These are phyloP conservation scores for Halcyon smyrnensis DNA, from an alignment of 2,797 vertebrate species.

Conservation along the genomic window DNA sequence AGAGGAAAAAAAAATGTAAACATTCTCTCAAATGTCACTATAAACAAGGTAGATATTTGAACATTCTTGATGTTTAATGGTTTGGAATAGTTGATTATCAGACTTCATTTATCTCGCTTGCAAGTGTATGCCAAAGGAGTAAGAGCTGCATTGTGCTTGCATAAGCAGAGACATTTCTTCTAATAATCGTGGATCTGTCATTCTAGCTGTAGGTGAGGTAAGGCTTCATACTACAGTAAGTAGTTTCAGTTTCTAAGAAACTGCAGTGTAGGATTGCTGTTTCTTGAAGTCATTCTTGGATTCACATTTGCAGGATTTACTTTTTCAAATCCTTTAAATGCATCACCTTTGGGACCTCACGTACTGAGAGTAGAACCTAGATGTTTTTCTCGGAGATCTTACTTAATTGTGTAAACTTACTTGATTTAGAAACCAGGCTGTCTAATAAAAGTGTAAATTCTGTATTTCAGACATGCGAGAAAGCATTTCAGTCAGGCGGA, in stretches of 20 bases:
- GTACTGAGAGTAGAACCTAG: not conserved
- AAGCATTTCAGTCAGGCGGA: slow-evolving; percentile 99
- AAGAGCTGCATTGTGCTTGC: not conserved
- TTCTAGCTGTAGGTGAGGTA: not conserved
- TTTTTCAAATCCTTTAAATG: not conserved
- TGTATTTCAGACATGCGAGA: slow-evolving; percentile 89
- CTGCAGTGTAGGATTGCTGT: not conserved
- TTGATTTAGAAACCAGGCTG: not conserved
- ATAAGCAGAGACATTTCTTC: not conserved
- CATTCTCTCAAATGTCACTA: not conserved
- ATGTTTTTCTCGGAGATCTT: not conserved
- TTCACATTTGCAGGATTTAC: not conserved
- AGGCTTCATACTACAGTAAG: not conserved
- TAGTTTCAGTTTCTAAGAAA: not conserved
- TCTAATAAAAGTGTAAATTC: not conserved
- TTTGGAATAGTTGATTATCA: not conserved
- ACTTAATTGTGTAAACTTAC: not conserved
- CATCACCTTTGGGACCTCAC: not conserved
- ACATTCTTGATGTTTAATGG: not conserved
- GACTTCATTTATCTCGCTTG: not conserved
- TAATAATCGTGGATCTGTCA: not conserved
- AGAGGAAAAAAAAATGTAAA: not conserved
- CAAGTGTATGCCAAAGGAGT: not conserved
- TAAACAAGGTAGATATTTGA: not conserved
- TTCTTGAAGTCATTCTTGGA: not conserved